Percentiles rank a stretch among this genome's conserved stretches.
phyloP scores from a whole-genome alignment of 2,888 invertebrate genomes.

The Cheilosia variabilis region DNA sequence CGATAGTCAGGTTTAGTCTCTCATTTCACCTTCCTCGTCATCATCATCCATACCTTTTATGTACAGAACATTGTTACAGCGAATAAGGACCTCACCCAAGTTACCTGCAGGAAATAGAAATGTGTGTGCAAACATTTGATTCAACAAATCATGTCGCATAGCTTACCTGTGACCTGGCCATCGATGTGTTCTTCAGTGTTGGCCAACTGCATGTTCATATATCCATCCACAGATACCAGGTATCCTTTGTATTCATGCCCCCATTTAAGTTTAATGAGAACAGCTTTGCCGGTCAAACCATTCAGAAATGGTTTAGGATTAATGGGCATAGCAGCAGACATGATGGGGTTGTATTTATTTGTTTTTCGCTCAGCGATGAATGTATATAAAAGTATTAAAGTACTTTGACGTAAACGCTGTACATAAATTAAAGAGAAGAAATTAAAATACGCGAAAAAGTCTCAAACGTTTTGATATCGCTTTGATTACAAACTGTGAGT shows the following conservation, averaged over 20 bases:
- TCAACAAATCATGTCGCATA: not conserved
- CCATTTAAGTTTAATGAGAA: conserved; percentile 99
- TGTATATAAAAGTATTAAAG: not conserved
- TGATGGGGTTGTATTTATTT: conserved; percentile 76
- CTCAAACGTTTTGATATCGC: conserved; percentile 59
- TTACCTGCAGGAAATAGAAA: conserved; percentile 85
- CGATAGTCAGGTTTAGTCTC: conserved; percentile 78
- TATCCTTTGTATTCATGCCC: conserved; percentile 99
- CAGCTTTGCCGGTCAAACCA: conserved; percentile 98
- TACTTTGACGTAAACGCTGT: not conserved
- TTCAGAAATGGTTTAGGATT: conserved; percentile 99
- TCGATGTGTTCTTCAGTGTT: conserved; percentile 99
- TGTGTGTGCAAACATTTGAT: not conserved
- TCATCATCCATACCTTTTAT: conserved; percentile 98
- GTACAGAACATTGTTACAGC: conserved; percentile 98
- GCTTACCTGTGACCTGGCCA: conserved; percentile 92
- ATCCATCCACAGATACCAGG: conserved; percentile 98
- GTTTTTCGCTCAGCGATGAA: conserved; percentile 1
- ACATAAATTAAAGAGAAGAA: not conserved
- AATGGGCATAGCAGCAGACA: conserved; percentile 94
- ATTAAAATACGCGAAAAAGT: not conserved
- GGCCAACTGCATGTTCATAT: conserved; percentile 99
- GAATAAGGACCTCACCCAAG: conserved; percentile 97
- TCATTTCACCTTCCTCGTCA: conserved; percentile 98
- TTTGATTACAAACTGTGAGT: conserved; percentile 48